Base-by-base conservation (phyloP, 1,140 invertebrate genomes). In the Gryon sp. region DNA sequence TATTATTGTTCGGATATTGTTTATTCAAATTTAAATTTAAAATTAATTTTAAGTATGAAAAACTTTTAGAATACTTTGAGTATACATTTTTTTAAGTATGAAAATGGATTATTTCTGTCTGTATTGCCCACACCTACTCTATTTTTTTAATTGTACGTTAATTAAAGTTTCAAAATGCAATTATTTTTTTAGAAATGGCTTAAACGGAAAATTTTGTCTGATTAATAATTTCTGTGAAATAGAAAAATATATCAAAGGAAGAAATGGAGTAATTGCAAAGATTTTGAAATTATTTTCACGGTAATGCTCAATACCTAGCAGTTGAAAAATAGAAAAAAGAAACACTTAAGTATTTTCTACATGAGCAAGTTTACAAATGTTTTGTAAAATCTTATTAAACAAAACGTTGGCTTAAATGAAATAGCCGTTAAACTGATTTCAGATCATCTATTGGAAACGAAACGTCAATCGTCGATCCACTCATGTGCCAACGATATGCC, bases 221-320 rank as follows among this genome's bases (percentile, higher is more conserved):
- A 75, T 90, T 11, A 90, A 90, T 28, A 83, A 90, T 63, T 82
- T 92, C 16, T 92, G 92, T 30, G 88, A 91, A 36, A 81, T 88
- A 11, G 68, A 82, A 36, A 66, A 84, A 4, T 84, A 84, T 40
- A 50, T 66, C 2, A 46, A 36, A 6, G 62, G 30, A 0, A 79
- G 73, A 6, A 79, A 81, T 18, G 87, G 88, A 2, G 82, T 86
- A 4, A 57, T 89, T 14, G 62, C 76, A 15, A 89, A 89, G 74
- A 85, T 89, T 76, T 74, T 88, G 26, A 83, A 83, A 68, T 59
- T 88, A 8, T 26, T 89, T 0, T 52, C 66, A 15, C 62, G 83
- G 88, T 88, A 78, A 81, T 73, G n/a, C n/a, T n/a, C n/a, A n/a
- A n/a, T n/a, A n/a, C n/a, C n/a, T n/a, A n/a, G n/a, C n/a, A n/a